Evolutionary conservation across 2,888 invertebrate species (phyloP).

Genomic region (Anthoptus insignis): DNA sequence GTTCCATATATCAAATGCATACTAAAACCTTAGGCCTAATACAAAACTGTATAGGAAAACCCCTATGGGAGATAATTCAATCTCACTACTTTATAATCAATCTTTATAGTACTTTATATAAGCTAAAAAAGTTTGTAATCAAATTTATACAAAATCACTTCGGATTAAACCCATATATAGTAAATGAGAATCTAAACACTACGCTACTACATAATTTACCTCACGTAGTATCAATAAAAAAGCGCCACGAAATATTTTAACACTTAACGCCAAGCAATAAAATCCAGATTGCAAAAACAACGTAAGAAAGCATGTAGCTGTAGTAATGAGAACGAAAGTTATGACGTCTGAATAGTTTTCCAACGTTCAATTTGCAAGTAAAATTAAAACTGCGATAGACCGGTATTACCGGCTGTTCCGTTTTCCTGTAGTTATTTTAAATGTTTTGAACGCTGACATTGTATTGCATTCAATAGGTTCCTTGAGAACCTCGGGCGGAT

Average conservation of each 20-base stretch:
- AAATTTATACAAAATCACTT: too few relatives aligned
- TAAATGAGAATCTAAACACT: conserved; percentile 20
- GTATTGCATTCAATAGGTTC: not conserved
- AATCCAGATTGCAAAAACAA: not conserved
- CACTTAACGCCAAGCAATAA: not conserved
- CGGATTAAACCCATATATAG: not conserved
- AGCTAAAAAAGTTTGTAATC: too few relatives aligned
- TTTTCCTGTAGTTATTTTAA: conserved; percentile 33
- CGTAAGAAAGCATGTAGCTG: conserved; percentile 3
- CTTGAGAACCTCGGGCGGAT: not conserved
- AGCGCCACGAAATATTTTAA: not conserved
- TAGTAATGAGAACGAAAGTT: conserved; percentile 67
- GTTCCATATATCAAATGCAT: too few relatives aligned
- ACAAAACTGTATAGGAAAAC: too few relatives aligned
- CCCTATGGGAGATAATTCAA: too few relatives aligned
- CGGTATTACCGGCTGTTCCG: conserved; percentile 37
- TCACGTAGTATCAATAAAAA: conserved; percentile 24
- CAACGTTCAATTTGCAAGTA: conserved; percentile 65
- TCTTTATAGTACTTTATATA: too few relatives aligned
- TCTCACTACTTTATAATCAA: too few relatives aligned
- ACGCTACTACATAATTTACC: conserved; percentile 16
- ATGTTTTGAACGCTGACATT: not conserved
- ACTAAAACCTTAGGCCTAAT: too few relatives aligned
- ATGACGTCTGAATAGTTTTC: conserved; percentile 64
- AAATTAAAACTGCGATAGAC: conserved; percentile 46